A percentile compares a stretch with the other conserved stretches of the same genome.
Evolutionary conservation across 2,797 vertebrate species (phyloP).

Genomic region (Pipistrellus pygmaeus): DNA sequence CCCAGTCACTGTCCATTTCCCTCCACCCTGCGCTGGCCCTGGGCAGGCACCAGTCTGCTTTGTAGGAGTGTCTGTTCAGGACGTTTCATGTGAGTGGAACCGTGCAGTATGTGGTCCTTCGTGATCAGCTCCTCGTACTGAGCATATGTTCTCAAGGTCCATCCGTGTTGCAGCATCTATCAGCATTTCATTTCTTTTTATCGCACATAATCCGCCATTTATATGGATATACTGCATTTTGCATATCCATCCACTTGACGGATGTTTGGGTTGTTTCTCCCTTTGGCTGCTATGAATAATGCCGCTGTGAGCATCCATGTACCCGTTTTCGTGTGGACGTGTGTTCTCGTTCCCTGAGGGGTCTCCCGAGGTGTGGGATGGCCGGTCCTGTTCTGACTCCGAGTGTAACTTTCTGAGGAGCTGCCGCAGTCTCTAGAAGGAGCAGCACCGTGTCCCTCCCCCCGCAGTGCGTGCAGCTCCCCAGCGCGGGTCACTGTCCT

Average conservation of each 20-base stretch:
- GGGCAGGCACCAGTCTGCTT: background rate
- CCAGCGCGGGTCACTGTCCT: background rate
- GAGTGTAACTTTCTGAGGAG: background rate
- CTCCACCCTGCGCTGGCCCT: background rate
- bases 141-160: background rate
- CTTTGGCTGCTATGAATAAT: background rate
- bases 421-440: background rate
- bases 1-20: background rate
- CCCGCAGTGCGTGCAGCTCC: too few relatives aligned
- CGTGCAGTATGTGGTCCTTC: background rate
- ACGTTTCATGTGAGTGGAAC: background rate
- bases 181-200: background rate
- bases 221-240: background rate
- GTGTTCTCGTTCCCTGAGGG: background rate
- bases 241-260: background rate
- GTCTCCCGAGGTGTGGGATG: background rate
- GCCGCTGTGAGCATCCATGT: background rate
- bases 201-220: background rate
- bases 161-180: background rate
- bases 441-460: background rate
- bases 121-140: background rate
- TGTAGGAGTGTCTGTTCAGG: background rate
- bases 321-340: background rate
- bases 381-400: background rate
- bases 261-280: background rate